These are phyloP conservation scores for Myotis vivesi DNA, from an alignment of 2,797 vertebrate species.

Conservation along the genomic window DNA sequence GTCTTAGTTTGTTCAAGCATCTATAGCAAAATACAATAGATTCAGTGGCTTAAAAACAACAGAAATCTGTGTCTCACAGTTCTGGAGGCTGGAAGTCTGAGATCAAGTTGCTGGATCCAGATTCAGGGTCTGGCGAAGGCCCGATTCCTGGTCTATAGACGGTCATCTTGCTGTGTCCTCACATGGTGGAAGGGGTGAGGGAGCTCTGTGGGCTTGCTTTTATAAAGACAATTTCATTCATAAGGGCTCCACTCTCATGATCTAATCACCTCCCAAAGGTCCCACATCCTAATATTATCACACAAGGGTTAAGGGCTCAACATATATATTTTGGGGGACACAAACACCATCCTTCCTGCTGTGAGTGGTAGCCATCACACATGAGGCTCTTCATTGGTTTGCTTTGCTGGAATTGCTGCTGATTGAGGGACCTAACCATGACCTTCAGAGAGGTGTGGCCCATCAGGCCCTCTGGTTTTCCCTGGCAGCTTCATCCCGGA, in stretches of 20 bases:
- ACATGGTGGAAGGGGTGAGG: background rate
- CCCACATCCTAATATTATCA: too few species aligned
- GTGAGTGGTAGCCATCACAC: background rate
- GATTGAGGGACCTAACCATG: background rate
- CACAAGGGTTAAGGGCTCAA: background rate
- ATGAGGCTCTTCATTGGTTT: background rate
- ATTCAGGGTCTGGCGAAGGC: background rate
- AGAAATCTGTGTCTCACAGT: background rate
- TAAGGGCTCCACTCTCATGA: background rate
- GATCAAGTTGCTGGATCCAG: background rate
- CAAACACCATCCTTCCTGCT: background rate
- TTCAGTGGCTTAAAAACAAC: background rate
- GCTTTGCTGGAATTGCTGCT: background rate
- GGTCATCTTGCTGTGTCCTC: background rate
- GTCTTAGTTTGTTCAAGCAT: background rate
- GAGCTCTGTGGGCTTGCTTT: background rate
- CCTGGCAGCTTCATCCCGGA: background rate
- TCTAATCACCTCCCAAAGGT: background rate
- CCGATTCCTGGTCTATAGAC: background rate
- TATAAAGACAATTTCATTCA: background rate
- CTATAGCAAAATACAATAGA: background rate
- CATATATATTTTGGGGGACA: background rate
- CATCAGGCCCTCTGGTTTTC: background rate
- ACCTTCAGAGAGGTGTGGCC: background rate
- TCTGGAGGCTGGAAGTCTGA: background rate